These are phyloP conservation scores for Heliothis virescens DNA, from an alignment of 1,140 invertebrate genomes.

Conservation along the genomic window DNA sequence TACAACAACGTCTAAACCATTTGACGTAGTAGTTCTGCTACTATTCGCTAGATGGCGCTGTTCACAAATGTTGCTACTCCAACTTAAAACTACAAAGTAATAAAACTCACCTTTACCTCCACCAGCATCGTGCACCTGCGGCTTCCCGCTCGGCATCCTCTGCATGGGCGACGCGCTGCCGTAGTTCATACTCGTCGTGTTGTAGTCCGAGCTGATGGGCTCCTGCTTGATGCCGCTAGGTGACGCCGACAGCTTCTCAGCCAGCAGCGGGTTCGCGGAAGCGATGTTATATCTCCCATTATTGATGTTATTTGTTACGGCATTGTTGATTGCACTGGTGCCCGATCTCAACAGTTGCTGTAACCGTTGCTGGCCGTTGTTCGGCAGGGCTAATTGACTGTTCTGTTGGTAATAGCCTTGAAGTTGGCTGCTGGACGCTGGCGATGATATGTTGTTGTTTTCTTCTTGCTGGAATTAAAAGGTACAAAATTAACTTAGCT, in stretches of 20 bases:
- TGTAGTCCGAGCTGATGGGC: slow-evolving; percentile 83
- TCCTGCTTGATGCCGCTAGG: slow-evolving; percentile 87
- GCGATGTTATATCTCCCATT: slow-evolving; percentile 92
- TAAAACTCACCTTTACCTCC: slow-evolving; percentile 84
- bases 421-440: slow-evolving; percentile 76
- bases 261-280: slow-evolving; percentile 92
- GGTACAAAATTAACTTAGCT: background rate
- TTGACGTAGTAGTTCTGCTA: slow-evolving; percentile 61
- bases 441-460: slow-evolving; percentile 84
- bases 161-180: slow-evolving; percentile 84
- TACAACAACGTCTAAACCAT: no score
- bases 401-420: slow-evolving; percentile 78
- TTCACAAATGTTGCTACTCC: slow-evolving; percentile 19
- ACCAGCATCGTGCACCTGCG: slow-evolving; percentile 82
- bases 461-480: slow-evolving; percentile 83
- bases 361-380: slow-evolving; percentile 79
- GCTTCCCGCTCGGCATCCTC: slow-evolving; percentile 83
- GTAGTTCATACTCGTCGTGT: slow-evolving; percentile 83
- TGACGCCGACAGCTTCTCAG: slow-evolving; percentile 87
- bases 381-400: slow-evolving; percentile 71
- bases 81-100: slow-evolving; percentile 57
- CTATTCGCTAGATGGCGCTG: slow-evolving; percentile 56
- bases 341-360: slow-evolving; percentile 81
- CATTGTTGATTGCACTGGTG: slow-evolving; percentile 81
- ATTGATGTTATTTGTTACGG: slow-evolving; percentile 84